Evolutionary conservation across 2,113 vertebrate species (phyloP).

Genomic region (Caracal caracal): DNA sequence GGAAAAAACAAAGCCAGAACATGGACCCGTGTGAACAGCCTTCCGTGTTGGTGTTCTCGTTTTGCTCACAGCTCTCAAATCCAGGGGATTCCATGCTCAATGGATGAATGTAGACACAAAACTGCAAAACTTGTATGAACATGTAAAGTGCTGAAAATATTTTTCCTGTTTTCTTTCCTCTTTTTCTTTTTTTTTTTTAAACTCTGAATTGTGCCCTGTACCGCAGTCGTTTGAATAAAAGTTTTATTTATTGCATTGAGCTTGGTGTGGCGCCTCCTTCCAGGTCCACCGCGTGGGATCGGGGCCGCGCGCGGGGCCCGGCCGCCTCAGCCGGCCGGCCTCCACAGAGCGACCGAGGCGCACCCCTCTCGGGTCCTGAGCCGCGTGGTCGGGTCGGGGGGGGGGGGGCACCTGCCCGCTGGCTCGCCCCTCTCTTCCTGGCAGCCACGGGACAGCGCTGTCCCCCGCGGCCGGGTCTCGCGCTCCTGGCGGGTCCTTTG

Average conservation of each 20-base stretch:
- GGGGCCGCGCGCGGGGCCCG: not conserved
- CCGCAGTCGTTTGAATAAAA: slow-evolving; percentile 90
- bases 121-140: slow-evolving; percentile 75
- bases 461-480: rapidly evolving
- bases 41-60: slow-evolving; percentile 71
- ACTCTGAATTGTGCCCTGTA: slow-evolving; percentile 87
- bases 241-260: slow-evolving; percentile 90
- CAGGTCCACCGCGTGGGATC: not conserved
- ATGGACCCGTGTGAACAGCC: slow-evolving; percentile 69
- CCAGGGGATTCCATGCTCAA: slow-evolving; percentile 77
- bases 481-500: not conserved
- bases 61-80: slow-evolving; percentile 84
- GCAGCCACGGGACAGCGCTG: rapidly evolving
- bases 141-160: slow-evolving; percentile 81
- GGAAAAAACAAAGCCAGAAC: slow-evolving; percentile 35
- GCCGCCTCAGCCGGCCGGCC: not conserved
- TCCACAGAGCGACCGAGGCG: not conserved
- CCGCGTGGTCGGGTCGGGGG: not conserved
- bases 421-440: no score
- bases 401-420: no score
- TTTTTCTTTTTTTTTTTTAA: slow-evolving; percentile 60
- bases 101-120: slow-evolving; percentile 77
- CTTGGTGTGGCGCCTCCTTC: slow-evolving; percentile 81
- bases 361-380: not conserved
- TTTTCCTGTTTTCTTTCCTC: slow-evolving; percentile 66